Percentiles rank a stretch among this genome's conserved stretches.
These are phyloP conservation scores for Rhamphomyia laevipes DNA, from an alignment of 2,888 invertebrate genomes.

Conservation along the genomic window DNA sequence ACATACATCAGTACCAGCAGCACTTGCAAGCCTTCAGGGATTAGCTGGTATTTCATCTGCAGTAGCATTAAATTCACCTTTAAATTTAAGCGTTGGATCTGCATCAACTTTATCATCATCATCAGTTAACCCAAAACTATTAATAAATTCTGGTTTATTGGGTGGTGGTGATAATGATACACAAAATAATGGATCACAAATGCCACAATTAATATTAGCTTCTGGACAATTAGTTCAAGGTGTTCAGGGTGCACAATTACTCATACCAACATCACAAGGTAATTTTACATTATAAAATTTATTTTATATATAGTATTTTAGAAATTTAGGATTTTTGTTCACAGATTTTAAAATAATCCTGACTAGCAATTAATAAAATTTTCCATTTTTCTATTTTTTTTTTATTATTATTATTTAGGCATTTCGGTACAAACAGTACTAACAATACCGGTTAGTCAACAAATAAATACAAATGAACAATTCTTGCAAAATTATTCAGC, in stretches of 20 bases:
- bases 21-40: slow-evolving; percentile 52
- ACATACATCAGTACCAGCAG: slow-evolving; percentile 46
- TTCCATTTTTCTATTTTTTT: not conserved
- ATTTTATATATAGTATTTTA: not conserved
- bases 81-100: slow-evolving; percentile 66
- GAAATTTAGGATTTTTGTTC: no score
- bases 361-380: not conserved
- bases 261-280: slow-evolving; percentile 95
- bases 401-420: slow-evolving; percentile 44
- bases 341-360: not conserved
- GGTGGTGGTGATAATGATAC: slow-evolving; percentile 16
- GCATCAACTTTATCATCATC: slow-evolving; percentile 25
- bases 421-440: slow-evolving; percentile 91
- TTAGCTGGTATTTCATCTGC: slow-evolving; percentile 37
- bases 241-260: slow-evolving; percentile 84
- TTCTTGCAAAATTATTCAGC: slow-evolving; percentile 31
- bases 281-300: slow-evolving; percentile 16
- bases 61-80: slow-evolving; percentile 64
- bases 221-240: slow-evolving; percentile 87
- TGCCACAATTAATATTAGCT: slow-evolving; percentile 85
- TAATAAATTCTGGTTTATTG: slow-evolving; percentile 11
- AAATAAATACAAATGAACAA: slow-evolving; percentile 63
- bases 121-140: slow-evolving; percentile 16
- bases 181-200: slow-evolving; percentile 37
- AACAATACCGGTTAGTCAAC: slow-evolving; percentile 81